Evolutionary conservation across 2,888 invertebrate species (phyloP).

Genomic region (Lymantria dispar): DNA sequence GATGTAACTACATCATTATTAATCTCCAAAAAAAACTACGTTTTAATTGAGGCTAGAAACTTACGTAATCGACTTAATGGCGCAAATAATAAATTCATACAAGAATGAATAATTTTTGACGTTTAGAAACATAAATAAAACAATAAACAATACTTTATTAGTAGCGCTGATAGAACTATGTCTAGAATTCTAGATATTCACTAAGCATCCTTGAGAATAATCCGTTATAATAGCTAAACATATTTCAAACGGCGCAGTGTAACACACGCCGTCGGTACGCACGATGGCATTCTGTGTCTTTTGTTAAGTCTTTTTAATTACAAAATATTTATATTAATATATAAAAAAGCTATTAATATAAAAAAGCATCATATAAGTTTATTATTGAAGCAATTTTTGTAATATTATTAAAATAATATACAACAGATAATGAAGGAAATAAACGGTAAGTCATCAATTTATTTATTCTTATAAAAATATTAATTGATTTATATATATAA

Average conservation of each 20-base stretch:
- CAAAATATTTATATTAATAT: neutral
- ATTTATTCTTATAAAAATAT: neutral
- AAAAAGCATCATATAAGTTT: neutral
- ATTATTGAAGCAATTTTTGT: neutral
- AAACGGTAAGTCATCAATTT: conserved; percentile 4
- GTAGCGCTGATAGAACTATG: neutral
- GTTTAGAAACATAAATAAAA: no score
- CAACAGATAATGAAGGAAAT: neutral
- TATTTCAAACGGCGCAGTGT: conserved; percentile 26
- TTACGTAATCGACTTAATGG: no score
- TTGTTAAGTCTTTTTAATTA: neutral
- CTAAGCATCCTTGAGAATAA: conserved; percentile 11
- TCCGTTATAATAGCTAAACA: conserved; percentile 33
- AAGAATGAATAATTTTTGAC: no score
- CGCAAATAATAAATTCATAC: no score
- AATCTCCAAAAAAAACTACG: no score
- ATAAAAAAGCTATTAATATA: neutral
- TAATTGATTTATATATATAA: no score
- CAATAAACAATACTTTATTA: neutral
- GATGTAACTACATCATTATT: no score
- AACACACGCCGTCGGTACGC: conserved; percentile 20
- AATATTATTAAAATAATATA: neutral
- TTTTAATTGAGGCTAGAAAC: no score
- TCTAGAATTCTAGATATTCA: neutral
- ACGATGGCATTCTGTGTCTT: neutral